Evolutionary conservation across 2,113 vertebrate species (phyloP).

Genomic region (Ginglymostoma cirratum): DNA sequence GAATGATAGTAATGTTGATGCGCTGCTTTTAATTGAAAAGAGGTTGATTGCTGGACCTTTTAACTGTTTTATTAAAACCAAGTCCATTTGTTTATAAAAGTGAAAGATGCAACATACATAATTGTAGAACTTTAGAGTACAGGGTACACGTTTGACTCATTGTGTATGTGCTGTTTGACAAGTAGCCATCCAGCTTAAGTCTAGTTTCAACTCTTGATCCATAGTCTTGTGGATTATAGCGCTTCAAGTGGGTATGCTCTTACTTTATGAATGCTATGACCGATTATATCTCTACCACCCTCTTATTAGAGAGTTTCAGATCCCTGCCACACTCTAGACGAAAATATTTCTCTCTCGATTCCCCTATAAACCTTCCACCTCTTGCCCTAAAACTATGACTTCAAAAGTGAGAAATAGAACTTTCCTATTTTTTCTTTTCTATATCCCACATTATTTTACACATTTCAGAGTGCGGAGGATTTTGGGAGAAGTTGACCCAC

Average conservation of each 20-base stretch:
- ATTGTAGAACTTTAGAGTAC: not conserved
- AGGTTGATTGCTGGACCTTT: not conserved
- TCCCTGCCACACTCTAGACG: not conserved
- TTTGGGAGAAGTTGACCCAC: too few relatives aligned
- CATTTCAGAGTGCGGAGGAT: not conserved
- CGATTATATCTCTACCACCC: not conserved
- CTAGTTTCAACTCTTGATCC: not conserved
- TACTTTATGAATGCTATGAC: not conserved
- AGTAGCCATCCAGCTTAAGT: not conserved
- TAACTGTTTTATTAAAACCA: not conserved
- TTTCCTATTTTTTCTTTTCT: not conserved
- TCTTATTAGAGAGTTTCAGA: not conserved
- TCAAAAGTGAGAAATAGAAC: not conserved
- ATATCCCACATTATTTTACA: not conserved
- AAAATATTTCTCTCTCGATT: not conserved
- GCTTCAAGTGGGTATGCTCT: not conserved
- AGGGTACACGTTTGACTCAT: not conserved
- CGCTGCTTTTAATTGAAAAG: not conserved
- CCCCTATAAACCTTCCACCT: not conserved
- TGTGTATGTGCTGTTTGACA: not conserved
- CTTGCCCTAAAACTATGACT: not conserved
- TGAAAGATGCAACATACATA: not conserved
- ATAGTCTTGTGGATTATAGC: not conserved
- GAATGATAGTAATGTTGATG: not conserved
- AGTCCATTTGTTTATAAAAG: not conserved